Evolutionary conservation across 2,113 vertebrate species (phyloP).

Genomic region (Xenotilapia leptura): DNA sequence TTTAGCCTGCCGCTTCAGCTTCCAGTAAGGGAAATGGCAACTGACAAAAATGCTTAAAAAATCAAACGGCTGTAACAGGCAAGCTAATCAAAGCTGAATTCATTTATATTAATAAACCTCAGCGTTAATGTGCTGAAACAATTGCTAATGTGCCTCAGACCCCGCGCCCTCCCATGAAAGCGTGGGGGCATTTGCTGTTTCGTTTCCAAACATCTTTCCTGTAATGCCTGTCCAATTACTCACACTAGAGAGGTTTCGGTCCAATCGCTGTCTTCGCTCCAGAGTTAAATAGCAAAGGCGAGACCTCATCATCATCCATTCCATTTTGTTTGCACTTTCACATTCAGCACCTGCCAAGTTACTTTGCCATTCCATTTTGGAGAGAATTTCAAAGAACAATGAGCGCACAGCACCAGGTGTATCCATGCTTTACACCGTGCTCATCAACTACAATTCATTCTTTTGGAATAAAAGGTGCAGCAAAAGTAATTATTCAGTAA

Average conservation of each 20-base stretch:
- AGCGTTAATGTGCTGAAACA: conserved; percentile 19
- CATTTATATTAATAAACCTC: conserved; percentile 13
- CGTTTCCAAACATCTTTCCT: conserved; percentile 26
- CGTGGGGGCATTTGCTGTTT: neutral
- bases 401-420: neutral
- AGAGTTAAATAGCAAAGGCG: conserved; percentile 39
- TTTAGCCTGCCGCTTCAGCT: neutral
- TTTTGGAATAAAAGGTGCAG: conserved; percentile 19
- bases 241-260: conserved; percentile 10
- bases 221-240: conserved; percentile 22
- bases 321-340: conserved; percentile 17
- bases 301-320: conserved; percentile 24
- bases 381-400: conserved; percentile 44
- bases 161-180: neutral
- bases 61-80: neutral
- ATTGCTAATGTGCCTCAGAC: neutral
- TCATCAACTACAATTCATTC: conserved; percentile 26
- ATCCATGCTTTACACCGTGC: neutral
- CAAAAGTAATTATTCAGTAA: conserved; percentile 40
- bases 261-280: conserved; percentile 9
- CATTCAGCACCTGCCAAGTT: conserved; percentile 46
- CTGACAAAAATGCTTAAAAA: neutral
- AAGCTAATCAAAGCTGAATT: neutral
- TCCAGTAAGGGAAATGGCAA: neutral
- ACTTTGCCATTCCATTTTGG: conserved; percentile 13